Conservation (phyloP, 2,113 vertebrate species). For the Mustelus asterias region DNA sequence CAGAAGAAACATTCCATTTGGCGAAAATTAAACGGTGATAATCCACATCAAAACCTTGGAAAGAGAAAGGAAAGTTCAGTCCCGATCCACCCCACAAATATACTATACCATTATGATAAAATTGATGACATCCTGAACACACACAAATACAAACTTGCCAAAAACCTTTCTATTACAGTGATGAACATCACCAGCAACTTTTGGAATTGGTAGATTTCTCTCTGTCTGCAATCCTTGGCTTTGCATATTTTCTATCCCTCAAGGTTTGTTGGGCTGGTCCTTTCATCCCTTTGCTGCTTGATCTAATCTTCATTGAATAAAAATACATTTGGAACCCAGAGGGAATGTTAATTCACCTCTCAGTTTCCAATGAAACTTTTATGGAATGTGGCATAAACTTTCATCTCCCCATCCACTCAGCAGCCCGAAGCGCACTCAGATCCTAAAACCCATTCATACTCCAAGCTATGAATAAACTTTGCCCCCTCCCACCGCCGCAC, state of each 20-base stretch:
- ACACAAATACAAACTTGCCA: not conserved
- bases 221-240: not conserved
- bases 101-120: no score
- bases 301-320: no score
- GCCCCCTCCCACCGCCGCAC: not conserved
- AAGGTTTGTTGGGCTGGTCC: not conserved
- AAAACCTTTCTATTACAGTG: not conserved
- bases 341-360: no score
- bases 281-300: not conserved
- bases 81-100: no score
- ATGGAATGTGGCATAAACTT: no score
- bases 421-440: no score
- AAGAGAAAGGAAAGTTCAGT: no score
- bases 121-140: not conserved
- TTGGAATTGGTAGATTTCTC: not conserved
- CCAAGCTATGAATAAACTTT: not conserved
- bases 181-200: not conserved
- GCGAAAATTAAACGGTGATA: not conserved
- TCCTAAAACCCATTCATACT: not conserved
- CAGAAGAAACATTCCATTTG: no score
- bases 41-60: not conserved
- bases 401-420: no score
- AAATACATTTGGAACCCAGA: no score
- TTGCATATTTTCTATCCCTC: not conserved
- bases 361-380: no score